Evolutionary conservation across 2,888 invertebrate species (phyloP).

Genomic region (Meganola albula): DNA sequence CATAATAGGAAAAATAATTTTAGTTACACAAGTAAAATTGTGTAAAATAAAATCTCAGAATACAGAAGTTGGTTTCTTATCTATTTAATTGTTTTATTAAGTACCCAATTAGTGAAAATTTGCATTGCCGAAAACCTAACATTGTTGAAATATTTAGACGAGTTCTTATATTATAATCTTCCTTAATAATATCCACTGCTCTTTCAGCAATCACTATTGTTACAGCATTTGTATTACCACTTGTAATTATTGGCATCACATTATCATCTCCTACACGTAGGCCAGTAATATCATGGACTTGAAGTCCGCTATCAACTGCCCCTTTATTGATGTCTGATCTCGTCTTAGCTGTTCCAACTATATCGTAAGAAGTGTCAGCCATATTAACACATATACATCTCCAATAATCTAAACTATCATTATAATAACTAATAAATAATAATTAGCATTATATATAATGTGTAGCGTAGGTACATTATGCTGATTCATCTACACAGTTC

Average conservation of each 20-base stretch:
- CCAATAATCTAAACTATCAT: constrained; percentile 17
- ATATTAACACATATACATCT: constrained; percentile 12
- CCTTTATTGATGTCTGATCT: constrained; percentile 8
- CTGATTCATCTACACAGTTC: no score
- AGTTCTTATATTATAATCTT: constrained; percentile 19
- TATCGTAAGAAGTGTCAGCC: constrained; percentile 16
- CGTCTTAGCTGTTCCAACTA: constrained; percentile 19
- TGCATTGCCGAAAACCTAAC: no score
- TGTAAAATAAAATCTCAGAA: no score
- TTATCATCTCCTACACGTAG: constrained; percentile 82
- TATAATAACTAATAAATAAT: no score
- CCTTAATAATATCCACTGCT: constrained; percentile 27
- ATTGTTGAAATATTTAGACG: no score
- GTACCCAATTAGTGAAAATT: no score
- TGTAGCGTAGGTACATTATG: no score
- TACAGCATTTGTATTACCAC: constrained; percentile 86
- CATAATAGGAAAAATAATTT: no score
- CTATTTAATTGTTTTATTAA: no score
- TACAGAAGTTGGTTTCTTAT: no score
- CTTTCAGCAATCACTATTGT: constrained; percentile 86
- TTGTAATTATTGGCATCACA: constrained; percentile 84
- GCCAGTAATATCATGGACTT: constrained; percentile 11
- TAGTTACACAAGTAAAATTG: no score
- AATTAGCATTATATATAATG: no score
- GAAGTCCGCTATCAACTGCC: constrained; percentile 19